These are phyloP conservation scores for Acanthurus tractus DNA, from an alignment of 2,797 vertebrate genomes.

Conservation along the genomic window DNA sequence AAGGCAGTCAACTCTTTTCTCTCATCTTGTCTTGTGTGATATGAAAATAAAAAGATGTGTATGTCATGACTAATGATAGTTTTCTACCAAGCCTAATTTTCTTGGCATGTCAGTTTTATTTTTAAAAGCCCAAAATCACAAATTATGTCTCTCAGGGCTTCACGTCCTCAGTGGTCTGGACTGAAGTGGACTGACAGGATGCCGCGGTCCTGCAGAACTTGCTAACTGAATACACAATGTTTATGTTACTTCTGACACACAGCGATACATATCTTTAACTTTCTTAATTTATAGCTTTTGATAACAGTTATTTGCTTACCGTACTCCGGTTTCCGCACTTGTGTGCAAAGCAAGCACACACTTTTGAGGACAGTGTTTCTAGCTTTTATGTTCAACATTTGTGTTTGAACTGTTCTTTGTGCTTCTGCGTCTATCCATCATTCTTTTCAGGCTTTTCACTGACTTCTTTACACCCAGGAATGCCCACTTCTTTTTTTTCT, in stretches of 20 bases:
- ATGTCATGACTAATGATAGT: not conserved
- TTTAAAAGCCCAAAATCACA: not conserved
- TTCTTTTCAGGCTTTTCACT: not conserved
- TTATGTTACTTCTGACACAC: not conserved
- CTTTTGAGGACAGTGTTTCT: not conserved
- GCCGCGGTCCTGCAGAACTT: no score
- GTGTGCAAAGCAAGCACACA: no score
- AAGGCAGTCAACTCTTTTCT: not conserved
- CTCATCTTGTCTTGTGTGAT: not conserved
- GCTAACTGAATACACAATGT: not conserved
- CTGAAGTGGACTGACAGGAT: not conserved
- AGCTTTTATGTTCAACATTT: not conserved
- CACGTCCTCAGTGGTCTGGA: not conserved
- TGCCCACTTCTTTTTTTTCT: not conserved
- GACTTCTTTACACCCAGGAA: constrained; percentile 5
- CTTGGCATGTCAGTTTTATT: not conserved
- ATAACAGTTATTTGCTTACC: not conserved
- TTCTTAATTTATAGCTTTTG: not conserved
- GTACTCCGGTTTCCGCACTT: not conserved
- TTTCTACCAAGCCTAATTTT: not conserved
- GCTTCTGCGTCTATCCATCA: no score
- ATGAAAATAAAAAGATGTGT: not conserved
- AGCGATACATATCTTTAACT: not conserved
- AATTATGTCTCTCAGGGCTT: not conserved
- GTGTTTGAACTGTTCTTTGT: no score